phyloP scores from a whole-genome alignment of 2,797 vertebrate species.

The Hoplostethus atlanticus region DNA sequence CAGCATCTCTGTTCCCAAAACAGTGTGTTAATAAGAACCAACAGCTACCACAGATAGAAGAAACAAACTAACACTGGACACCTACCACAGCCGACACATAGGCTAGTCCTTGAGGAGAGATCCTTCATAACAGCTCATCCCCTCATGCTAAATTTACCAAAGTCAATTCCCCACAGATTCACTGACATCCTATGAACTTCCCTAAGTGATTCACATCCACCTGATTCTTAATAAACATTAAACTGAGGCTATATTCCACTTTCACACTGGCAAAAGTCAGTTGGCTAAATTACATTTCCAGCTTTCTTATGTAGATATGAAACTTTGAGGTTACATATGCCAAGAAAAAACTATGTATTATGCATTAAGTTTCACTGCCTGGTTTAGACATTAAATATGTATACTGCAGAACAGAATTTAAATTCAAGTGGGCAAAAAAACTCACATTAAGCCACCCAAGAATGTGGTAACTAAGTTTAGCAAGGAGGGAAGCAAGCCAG shows the following conservation, averaged over 20 bases:
- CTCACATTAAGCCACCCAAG: slow-evolving; percentile 60
- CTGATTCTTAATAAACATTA: slow-evolving; percentile 54
- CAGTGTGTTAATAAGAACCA: slow-evolving; percentile 54
- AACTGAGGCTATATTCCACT: slow-evolving; percentile 38
- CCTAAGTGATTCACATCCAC: slow-evolving; percentile 65
- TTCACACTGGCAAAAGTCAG: slow-evolving; percentile 39
- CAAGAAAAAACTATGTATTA: slow-evolving; percentile 72
- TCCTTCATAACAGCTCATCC: slow-evolving; percentile 53
- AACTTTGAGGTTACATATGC: slow-evolving; percentile 54
- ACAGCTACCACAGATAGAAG: slow-evolving; percentile 50
- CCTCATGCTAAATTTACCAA: slow-evolving; percentile 72
- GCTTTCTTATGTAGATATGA: slow-evolving; percentile 52
- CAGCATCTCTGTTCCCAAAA: slow-evolving; percentile 49
- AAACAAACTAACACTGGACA: slow-evolving; percentile 54
- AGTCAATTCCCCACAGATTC: slow-evolving; percentile 70
- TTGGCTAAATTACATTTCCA: slow-evolving; percentile 45
- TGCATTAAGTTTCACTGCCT: slow-evolving; percentile 72
- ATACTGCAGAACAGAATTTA: slow-evolving; percentile 54
- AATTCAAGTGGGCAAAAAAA: slow-evolving; percentile 52
- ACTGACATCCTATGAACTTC: slow-evolving; percentile 60
- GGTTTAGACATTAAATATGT: slow-evolving; percentile 80
- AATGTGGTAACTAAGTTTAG: slow-evolving; percentile 55
- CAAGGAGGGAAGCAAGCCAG: slow-evolving; percentile 48
- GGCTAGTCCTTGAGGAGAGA: slow-evolving; percentile 54
- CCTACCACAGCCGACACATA: slow-evolving; percentile 63